Conservation (phyloP, 2,888 invertebrate species). For the Eucriotettix oculatus region DNA sequence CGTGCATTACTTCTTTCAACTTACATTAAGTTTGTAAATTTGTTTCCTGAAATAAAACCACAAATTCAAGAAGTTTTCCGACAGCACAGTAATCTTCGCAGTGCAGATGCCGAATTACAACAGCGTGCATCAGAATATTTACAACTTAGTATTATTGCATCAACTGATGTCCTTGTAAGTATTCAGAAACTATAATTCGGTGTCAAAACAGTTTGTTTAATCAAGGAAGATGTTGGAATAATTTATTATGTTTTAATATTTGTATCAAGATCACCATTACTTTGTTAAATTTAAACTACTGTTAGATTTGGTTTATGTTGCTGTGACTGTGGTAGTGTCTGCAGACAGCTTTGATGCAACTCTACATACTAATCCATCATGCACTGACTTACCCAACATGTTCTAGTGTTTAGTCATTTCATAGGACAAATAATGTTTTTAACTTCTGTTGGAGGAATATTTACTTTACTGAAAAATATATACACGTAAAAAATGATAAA, state of each 20-base stretch:
- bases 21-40: constrained; percentile 97
- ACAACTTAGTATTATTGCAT: constrained; percentile 87
- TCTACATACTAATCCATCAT: no score
- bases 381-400: no score
- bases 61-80: constrained; percentile 90
- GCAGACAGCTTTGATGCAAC: no score
- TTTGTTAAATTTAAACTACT: neutral
- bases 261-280: neutral
- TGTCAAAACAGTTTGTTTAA: neutral
- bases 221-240: neutral
- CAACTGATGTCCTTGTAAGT: constrained; percentile 74
- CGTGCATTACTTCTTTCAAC: constrained; percentile 91
- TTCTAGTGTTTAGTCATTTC: no score
- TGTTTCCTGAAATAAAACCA: constrained; percentile 95
- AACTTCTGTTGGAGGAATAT: no score
- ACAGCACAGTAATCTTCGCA: constrained; percentile 88
- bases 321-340: no score
- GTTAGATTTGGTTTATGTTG: no score
- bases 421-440: no score
- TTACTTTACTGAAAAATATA: no score
- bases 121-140: constrained; percentile 97
- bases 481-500: no score
- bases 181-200: neutral
- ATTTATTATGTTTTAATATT: neutral
- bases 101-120: constrained; percentile 96